Evolutionary conservation across 1,140 invertebrate genomes (phyloP).

Genomic region (Formica selysi): DNA sequence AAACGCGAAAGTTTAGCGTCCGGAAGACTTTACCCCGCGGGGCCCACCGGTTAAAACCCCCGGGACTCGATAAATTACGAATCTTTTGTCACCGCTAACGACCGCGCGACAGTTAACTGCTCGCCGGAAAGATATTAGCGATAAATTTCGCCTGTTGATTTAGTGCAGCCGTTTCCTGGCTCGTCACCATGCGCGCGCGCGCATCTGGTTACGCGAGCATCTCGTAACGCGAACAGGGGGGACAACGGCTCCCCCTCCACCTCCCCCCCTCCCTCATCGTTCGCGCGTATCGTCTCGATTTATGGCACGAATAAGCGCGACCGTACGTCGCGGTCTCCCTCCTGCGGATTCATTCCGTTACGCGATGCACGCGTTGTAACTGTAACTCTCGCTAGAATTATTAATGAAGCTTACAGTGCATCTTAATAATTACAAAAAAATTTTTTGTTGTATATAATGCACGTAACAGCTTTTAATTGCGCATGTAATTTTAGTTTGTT

Average conservation of each 20-base stretch:
- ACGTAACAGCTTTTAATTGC: background rate
- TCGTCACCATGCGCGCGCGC: slow-evolving; percentile 25
- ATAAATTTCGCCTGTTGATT: slow-evolving; percentile 75
- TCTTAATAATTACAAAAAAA: background rate
- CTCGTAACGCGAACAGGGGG: slow-evolving; percentile 44
- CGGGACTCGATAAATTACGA: slow-evolving; percentile 73
- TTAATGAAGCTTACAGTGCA: background rate
- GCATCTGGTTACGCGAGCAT: slow-evolving; percentile 50
- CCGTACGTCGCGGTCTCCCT: slow-evolving; percentile 13
- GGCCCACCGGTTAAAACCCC: slow-evolving; percentile 45
- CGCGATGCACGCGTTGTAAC: background rate
- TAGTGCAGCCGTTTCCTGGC: slow-evolving; percentile 64
- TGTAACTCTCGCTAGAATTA: slow-evolving; percentile 5
- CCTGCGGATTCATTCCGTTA: slow-evolving; percentile 14
- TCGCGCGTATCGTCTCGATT: slow-evolving; percentile 58
- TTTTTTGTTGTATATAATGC: background rate
- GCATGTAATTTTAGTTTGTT: too few species aligned
- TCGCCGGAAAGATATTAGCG: slow-evolving; percentile 74
- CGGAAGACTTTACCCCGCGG: slow-evolving; percentile 61
- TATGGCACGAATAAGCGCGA: slow-evolving; percentile 40
- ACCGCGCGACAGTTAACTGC: slow-evolving; percentile 76
- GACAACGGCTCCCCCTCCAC: background rate
- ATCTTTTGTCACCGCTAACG: slow-evolving; percentile 76
- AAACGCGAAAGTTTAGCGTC: slow-evolving; percentile 71
- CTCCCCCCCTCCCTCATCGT: slow-evolving; percentile 23